Evolutionary conservation across 2,113 vertebrate species (phyloP).

Genomic region (Pogona vitticeps): DNA sequence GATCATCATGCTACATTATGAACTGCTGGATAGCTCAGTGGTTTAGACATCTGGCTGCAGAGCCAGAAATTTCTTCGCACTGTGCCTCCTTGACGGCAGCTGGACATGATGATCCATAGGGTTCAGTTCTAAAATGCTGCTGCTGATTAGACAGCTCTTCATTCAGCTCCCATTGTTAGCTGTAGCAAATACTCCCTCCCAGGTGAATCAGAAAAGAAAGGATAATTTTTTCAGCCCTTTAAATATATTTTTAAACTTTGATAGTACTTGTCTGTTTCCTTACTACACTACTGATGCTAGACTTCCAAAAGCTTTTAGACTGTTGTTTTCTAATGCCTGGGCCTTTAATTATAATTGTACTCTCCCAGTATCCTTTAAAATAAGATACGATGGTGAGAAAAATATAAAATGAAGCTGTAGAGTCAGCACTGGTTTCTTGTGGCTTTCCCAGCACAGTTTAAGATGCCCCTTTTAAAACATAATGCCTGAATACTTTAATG

Average conservation of each 20-base stretch:
- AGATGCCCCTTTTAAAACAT: not conserved
- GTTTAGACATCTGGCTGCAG: too few species aligned
- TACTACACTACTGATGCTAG: not conserved
- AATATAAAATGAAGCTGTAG: not conserved
- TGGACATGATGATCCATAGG: too few species aligned
- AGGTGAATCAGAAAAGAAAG: not conserved
- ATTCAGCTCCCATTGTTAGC: not conserved
- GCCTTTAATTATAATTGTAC: not conserved
- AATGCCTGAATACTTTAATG: not conserved
- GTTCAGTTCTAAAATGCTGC: too few species aligned
- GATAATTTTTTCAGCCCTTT: not conserved
- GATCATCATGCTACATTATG: too few species aligned
- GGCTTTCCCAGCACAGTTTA: not conserved
- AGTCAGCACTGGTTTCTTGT: not conserved
- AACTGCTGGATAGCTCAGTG: too few species aligned
- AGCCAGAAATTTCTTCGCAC: too few species aligned
- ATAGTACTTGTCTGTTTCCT: not conserved
- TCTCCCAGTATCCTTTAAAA: not conserved
- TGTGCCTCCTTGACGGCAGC: too few species aligned
- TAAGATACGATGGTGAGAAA: not conserved
- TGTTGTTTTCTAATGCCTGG: not conserved
- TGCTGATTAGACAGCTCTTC: not conserved
- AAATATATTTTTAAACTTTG: not conserved
- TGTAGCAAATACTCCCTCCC: not conserved
- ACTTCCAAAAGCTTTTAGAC: not conserved